phyloP scores from a whole-genome alignment of 2,797 vertebrate genomes.

The Dendrocincla fuliginosa region DNA sequence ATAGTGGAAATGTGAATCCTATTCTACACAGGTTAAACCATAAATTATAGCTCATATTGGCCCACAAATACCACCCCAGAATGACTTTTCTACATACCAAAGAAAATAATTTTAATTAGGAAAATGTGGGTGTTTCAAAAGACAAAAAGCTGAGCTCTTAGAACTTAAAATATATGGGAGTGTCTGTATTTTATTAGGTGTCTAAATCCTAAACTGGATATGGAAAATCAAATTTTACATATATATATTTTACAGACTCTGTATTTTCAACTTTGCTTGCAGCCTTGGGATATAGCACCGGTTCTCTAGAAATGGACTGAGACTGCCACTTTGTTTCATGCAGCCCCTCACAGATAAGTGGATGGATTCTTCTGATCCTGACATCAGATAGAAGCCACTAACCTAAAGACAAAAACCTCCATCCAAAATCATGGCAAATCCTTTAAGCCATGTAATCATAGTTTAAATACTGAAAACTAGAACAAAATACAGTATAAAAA shows the following conservation, averaged over 20 bases:
- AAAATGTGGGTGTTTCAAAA: not conserved
- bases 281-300: not conserved
- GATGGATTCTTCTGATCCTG: not conserved
- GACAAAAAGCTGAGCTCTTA: not conserved
- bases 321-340: not conserved
- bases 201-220: not conserved
- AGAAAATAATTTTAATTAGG: not conserved
- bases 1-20: not conserved
- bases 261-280: not conserved
- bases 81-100: not conserved
- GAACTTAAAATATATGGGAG: not conserved
- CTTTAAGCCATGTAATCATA: not conserved
- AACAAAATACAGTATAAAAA: not conserved
- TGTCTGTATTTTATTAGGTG: not conserved
- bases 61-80: not conserved
- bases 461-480: not conserved
- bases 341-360: not conserved
- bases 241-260: not conserved
- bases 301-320: not conserved
- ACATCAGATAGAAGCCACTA: not conserved
- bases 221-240: not conserved
- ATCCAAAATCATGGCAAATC: not conserved
- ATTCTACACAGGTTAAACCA: not conserved
- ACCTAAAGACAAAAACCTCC: not conserved
- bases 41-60: not conserved